Evolutionary conservation across 2,888 invertebrate species (phyloP), one percentile per base, ranked within the genome.

Genomic region (Pseudococcus viburni): DNA sequence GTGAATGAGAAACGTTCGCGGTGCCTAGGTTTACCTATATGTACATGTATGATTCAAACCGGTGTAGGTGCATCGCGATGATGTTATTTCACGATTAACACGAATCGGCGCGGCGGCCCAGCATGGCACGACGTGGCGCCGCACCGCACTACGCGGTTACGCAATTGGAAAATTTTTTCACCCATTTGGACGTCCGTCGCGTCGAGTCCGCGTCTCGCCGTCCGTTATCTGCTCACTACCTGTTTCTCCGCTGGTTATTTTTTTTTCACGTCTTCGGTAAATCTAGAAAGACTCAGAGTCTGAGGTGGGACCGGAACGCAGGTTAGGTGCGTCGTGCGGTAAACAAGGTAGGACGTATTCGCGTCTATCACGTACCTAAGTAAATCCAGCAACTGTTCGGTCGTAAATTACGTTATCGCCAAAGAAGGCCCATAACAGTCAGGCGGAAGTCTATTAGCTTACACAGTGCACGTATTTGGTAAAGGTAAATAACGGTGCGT

Each of bases 41-140:
- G 64, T 64, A 64, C 22, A 22, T 64, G 64, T 64, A 64, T 15
- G 64, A 64, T 64, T 64, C 22, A 64, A 64, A 64, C 64, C 64
- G 64, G 64, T 64, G 64, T 64, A 64, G 64, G 64, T 64, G 64
- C 64, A 64, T 64, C 64, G 64, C 64, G 64, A 22, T 22, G 64
- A 64, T 64, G 64, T 64, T 64, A 64, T 64, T 64, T 64, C 64
- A 64, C 64, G 64, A 64, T 64, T 64, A 64, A 64, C 64, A 64
- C 64, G 64, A 64, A 22, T 9, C 19, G 19, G 22, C 15, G 64
- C 19, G 19, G 22, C 15, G 64, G 22, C 64, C 22, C 64, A 64
- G 64, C 64, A 64, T 64, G 64, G 15, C 64, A n/a, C 59, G 59
- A 17, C 59, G 59, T n/a, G 59, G 22, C 64, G 64, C 64, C 22